Base-by-base conservation (phyloP, 2,797 vertebrate species). In the Hemibagrus guttatus region DNA sequence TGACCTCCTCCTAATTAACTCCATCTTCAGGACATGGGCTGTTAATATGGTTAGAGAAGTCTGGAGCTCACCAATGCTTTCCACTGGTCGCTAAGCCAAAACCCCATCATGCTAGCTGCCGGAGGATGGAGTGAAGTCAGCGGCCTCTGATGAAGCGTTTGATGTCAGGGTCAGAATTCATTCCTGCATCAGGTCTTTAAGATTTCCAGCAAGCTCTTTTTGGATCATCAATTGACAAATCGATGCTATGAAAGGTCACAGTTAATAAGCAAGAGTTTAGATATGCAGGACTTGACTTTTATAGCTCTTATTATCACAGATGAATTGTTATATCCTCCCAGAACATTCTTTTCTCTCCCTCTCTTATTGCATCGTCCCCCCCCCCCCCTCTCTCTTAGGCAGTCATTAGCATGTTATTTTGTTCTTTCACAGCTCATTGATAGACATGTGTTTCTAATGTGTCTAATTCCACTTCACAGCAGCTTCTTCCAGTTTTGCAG, bases 401-500 rank as follows among this genome's bases (percentile, higher is more conserved):
- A 86, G 75, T 64, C 81, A 86, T 87, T 88, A 88, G 80, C 80
- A 19, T 85, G 87, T 87, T 89, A 87, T 85, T 85, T 28, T 35
- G 81, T 83, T 54, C 85, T 87, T 91, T 88, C 86, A 89, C 88
- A 91, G 88, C 85, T 91, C 86, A 85, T 84, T 91, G 87, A 91
- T 85, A 86, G 61, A 86, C 61, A 56, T 85, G 76, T 83, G 83
- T 86, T 90, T 90, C 79, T 82, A 87, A 88, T 87, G 85, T 42
- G 56, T 84, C 80, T 89, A 83, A 75, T 85, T 79, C 83, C 80
- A 86, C 59, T 87, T 85, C 76, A 89, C 61, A 83, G 49, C 79
- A 78, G 5, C 69, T 69, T 82, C 76, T 56, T 63, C n/a, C 11
- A 42, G 42, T 68, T 68, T 81, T 83, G 82, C 76, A 64, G 80